These are phyloP conservation scores for Tylochromis polylepis DNA, from an alignment of 2,113 vertebrate species.

Conservation along the genomic window DNA sequence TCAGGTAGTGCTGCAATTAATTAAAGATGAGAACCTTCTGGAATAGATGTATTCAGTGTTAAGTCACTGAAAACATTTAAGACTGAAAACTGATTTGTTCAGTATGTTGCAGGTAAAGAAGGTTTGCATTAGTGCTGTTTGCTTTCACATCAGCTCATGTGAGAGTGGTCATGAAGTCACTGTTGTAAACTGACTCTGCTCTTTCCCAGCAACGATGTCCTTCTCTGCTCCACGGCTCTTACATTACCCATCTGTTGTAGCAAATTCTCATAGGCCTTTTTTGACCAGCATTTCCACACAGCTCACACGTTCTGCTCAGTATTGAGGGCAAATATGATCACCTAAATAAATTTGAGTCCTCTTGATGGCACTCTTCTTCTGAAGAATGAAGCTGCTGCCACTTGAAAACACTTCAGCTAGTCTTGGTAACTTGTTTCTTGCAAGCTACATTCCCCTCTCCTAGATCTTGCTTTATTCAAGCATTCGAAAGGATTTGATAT, in stretches of 20 bases:
- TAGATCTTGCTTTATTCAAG: not conserved
- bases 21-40: not conserved
- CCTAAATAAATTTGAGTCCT: slow-evolving; percentile 33
- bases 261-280: slow-evolving; percentile 1
- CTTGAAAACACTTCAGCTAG: slow-evolving; percentile 5
- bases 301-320: slow-evolving; percentile 7
- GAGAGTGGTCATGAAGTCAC: not conserved
- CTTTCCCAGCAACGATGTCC: not conserved
- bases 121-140: accelerated
- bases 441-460: not conserved
- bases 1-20: not conserved
- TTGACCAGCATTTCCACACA: not conserved
- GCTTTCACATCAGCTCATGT: not conserved
- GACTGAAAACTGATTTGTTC: accelerated
- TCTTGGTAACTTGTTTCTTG: not conserved
- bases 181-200: not conserved
- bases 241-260: not conserved
- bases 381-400: slow-evolving; percentile 8
- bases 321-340: slow-evolving; percentile 22
- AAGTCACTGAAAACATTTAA: not conserved
- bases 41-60: not conserved
- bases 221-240: not conserved
- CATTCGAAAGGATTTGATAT: not conserved
- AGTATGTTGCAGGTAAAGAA: not conserved
- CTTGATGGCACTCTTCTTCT: slow-evolving; percentile 18